Conservation (phyloP, 2,113 vertebrate species). For the Calidris pugnax region DNA sequence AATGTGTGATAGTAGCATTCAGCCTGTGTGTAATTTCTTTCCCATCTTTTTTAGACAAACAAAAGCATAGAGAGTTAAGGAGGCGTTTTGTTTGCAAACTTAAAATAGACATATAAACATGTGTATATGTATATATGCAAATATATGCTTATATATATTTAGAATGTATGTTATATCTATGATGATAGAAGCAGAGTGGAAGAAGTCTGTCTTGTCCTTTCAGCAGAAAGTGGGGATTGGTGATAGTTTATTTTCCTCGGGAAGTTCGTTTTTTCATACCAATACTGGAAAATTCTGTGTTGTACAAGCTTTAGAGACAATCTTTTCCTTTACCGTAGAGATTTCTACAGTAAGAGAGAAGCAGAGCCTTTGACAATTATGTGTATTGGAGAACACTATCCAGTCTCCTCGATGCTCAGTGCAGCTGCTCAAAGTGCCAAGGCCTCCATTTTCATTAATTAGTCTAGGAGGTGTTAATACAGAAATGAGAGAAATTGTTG, state of each 20-base stretch:
- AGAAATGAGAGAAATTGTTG: not conserved
- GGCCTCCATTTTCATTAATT: not conserved
- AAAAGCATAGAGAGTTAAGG: not conserved
- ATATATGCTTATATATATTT: not conserved
- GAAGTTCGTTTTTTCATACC: not conserved
- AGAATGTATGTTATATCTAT: not conserved
- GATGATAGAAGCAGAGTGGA: not conserved
- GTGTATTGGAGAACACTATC: not conserved
- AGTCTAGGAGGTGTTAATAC: not conserved
- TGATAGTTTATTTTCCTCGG: not conserved
- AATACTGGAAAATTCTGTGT: not conserved
- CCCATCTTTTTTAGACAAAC: not conserved
- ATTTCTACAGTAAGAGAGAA: not conserved
- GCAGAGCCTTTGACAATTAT: not conserved
- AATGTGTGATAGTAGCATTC: not conserved
- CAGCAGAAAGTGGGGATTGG: not conserved
- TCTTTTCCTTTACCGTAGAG: not conserved
- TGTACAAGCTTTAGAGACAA: not conserved
- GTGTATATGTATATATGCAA: not conserved
- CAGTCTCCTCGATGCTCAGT: not conserved
- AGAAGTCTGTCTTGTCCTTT: not conserved
- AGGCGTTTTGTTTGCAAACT: not conserved
- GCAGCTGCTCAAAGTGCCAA: not conserved
- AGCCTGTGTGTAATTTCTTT: not conserved
- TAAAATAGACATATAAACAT: not conserved